These are phyloP conservation scores for Cygnus olor DNA, from an alignment of 2,797 vertebrate genomes.

Conservation along the genomic window DNA sequence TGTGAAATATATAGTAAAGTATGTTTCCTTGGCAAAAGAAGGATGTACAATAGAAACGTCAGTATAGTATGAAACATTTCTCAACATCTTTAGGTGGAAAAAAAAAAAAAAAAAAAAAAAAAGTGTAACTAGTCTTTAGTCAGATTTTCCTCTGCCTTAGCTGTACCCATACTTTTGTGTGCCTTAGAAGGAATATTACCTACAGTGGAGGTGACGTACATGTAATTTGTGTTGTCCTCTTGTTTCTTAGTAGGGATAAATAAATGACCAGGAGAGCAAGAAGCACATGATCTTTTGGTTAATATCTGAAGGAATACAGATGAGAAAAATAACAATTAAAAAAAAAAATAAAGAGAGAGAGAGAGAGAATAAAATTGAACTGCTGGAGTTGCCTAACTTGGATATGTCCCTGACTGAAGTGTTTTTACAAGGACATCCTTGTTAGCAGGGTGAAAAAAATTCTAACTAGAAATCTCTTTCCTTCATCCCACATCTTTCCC, in stretches of 20 bases:
- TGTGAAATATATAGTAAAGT: not conserved
- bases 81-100: not conserved
- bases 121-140: not conserved
- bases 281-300: fast-evolving
- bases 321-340: not conserved
- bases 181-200: not conserved
- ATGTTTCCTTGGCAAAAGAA: not conserved
- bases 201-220: too few species aligned
- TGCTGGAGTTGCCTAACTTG: not conserved
- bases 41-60: not conserved
- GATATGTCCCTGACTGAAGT: not conserved
- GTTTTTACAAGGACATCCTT: constrained; percentile 35
- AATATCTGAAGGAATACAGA: not conserved
- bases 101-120: not conserved
- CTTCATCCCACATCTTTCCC: constrained; percentile 62
- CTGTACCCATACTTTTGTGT: not conserved
- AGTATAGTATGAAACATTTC: not conserved
- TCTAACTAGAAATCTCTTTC: constrained; percentile 68
- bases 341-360: not conserved
- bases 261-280: not conserved
- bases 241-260: not conserved
- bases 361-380: not conserved
- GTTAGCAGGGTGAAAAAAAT: constrained; percentile 14
- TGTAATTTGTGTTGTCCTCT: not conserved
- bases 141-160: not conserved